Evolutionary conservation across 1,140 invertebrate species (phyloP), one percentile per base, ranked within the genome.

Genomic region (Zaprionus africanus): DNA sequence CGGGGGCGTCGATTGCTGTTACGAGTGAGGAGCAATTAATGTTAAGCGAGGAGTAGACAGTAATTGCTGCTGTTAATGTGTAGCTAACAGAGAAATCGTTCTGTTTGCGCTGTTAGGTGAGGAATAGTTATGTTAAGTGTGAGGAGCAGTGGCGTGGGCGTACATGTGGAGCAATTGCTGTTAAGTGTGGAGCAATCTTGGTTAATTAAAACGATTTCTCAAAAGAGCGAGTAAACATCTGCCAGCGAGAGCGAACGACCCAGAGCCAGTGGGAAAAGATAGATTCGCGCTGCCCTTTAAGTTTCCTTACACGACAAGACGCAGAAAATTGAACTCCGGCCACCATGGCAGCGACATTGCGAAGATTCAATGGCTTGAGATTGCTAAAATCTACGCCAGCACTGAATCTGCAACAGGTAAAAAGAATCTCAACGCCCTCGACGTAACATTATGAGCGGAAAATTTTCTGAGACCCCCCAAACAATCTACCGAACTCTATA

Each of bases 301-400:
- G 81, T 85, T 90, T 88, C 82, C 69, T 81, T 77, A 85, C 73
- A 88, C 79, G 81, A 90, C 85, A 78, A 83, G 81, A 88, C 71
- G 85, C 84, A 78, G 54, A 85, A 90, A 81, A 77, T 70, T 69
- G 11, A 57, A 85, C 81, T 90, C 81, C 93, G 93, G 83, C 94
- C 95, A 96, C 95, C 94, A 97, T 97, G 96, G 96, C 96, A 95
- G 96, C 96, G 92, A 94, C 95, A 92, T 94, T 97, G 93, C 95
- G 96, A 94, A 95, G 96, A 93, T 95, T 97, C 95, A 96, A 95
- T 94, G 96, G 96, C 94, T 95, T 96, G 92, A 94, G 95, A 93
- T 81, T 93, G 79, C 82, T 93, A 46, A 93, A 92, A 86, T 83
- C 92, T 36, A 79, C 70, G 67, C 81, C 90, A 65, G 78, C 90